Conservation (phyloP, 2,797 vertebrate species). For the Eleutherodactylus coqui region DNA sequence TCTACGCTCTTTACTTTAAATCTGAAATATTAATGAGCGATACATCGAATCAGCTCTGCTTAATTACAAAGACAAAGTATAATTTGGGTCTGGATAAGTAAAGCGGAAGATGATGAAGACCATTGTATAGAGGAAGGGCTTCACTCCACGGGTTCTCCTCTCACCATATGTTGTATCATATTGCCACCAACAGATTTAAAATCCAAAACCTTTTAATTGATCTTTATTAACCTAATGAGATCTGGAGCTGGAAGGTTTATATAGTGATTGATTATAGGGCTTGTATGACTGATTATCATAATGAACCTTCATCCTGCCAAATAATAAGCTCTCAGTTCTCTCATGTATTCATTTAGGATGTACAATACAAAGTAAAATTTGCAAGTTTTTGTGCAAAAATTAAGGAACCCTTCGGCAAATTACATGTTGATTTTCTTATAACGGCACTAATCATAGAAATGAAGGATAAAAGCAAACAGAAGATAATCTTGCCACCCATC, state of each 20-base stretch:
- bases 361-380: neutral
- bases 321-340: neutral
- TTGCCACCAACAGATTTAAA: neutral
- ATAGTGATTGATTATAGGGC: conserved; percentile 9
- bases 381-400: neutral
- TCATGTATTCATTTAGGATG: neutral
- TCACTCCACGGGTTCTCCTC: neutral
- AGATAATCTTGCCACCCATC: too few species aligned
- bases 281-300: conserved; percentile 8
- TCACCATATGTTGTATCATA: conserved; percentile 13
- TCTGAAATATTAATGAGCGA: conserved; percentile 39
- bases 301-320: neutral
- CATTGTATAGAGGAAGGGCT: neutral
- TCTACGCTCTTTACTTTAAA: conserved; percentile 24
- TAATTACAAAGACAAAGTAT: conserved; percentile 2
- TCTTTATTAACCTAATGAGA: conserved; percentile 31
- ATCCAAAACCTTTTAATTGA: conserved; percentile 26
- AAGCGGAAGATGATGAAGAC: neutral
- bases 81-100: neutral
- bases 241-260: neutral
- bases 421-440: neutral
- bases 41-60: neutral
- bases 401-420: neutral
- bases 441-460: too few species aligned
- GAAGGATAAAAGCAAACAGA: too few species aligned